Percentiles rank a stretch among this genome's conserved stretches.
Conservation (phyloP, 2,113 vertebrate genomes). For the Parus major region DNA sequence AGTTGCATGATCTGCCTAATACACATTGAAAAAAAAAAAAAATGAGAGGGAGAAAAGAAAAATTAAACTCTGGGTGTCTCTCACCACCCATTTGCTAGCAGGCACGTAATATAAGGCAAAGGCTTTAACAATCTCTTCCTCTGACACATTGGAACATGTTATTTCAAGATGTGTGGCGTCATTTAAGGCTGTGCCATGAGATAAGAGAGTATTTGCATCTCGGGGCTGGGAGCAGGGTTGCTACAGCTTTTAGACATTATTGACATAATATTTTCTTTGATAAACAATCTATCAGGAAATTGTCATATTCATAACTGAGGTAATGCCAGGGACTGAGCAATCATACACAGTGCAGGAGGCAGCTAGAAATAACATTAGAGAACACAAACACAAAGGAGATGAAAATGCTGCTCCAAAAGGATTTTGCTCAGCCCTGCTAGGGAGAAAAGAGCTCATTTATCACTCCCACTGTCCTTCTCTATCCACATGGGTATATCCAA, state of each 20-base stretch:
- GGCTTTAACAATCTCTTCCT: conserved; percentile 57
- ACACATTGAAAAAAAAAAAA: background rate
- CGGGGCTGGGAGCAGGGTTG: conserved; percentile 27
- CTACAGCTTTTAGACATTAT: conserved; percentile 38
- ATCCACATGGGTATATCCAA: background rate
- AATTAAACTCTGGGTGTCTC: conserved; percentile 36
- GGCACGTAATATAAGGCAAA: conserved; percentile 69
- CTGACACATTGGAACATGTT: conserved; percentile 70
- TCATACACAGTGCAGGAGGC: background rate
- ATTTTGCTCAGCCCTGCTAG: background rate
- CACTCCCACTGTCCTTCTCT: background rate
- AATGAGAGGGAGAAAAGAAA: background rate
- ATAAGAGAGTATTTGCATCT: conserved; percentile 64
- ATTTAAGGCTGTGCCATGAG: conserved; percentile 59
- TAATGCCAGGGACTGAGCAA: background rate
- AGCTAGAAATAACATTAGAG: background rate
- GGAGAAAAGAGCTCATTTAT: background rate
- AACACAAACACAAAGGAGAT: background rate
- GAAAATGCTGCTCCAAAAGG: background rate
- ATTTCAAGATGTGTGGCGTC: conserved; percentile 67
- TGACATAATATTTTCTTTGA: conserved; percentile 45
- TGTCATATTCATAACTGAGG: conserved; percentile 12
- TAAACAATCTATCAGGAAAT: conserved; percentile 39
- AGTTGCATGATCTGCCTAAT: conserved; percentile 57
- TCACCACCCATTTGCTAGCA: conserved; percentile 67